phyloP scores from a whole-genome alignment of 2,888 invertebrate genomes.

The Drosophila meridionalis region DNA sequence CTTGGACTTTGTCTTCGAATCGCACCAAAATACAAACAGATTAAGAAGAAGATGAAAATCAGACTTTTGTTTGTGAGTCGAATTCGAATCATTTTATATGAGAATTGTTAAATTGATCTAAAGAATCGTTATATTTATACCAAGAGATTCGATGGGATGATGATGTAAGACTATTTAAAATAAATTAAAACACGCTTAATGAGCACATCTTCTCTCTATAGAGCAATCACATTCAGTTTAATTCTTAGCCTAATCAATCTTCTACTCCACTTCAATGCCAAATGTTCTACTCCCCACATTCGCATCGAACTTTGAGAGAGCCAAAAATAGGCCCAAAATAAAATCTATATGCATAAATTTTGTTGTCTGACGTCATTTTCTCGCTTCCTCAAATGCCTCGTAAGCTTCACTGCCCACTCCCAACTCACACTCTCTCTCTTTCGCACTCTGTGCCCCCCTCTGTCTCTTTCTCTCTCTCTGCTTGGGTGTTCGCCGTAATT shows the following conservation, averaged over 20 bases:
- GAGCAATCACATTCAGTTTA: not conserved
- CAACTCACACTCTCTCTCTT: not conserved
- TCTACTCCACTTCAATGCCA: not conserved
- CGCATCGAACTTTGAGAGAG: not conserved
- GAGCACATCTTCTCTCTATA: not conserved
- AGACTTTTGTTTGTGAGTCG: too few relatives aligned
- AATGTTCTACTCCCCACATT: not conserved
- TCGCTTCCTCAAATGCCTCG: not conserved
- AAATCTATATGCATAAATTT: slow-evolving; percentile 1
- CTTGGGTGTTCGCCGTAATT: slow-evolving; percentile 80
- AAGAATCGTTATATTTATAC: not conserved
- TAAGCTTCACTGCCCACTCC: not conserved
- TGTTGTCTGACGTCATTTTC: slow-evolving; percentile 27
- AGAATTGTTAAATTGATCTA: not conserved
- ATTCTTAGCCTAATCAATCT: not conserved
- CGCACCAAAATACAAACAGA: not conserved
- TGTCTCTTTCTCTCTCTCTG: slow-evolving; percentile 1
- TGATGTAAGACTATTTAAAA: not conserved
- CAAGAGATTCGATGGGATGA: not conserved
- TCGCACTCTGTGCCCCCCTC: not conserved
- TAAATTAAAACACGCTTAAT: not conserved
- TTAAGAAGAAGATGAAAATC: not conserved
- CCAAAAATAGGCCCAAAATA: not conserved
- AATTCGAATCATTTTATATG: not conserved
- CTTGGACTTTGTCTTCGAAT: not conserved